phyloP scores from a whole-genome alignment of 2,797 vertebrate species.

The Melanogrammus aeglefinus region DNA sequence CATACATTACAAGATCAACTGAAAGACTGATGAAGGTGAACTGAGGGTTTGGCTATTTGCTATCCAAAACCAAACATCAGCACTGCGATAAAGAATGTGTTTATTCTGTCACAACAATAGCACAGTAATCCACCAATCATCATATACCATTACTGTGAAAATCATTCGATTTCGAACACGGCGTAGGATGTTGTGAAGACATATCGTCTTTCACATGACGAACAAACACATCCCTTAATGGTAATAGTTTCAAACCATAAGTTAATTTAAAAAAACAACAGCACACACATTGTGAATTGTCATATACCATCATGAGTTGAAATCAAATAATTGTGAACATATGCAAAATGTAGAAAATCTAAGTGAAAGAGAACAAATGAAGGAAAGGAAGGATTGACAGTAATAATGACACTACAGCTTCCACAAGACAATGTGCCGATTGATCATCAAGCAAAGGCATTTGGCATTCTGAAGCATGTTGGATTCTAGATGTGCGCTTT shows the following conservation, averaged over 20 bases:
- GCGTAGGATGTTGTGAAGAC: constrained; percentile 35
- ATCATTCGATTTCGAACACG: constrained; percentile 36
- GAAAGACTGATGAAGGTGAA: too few species aligned
- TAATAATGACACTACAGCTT: constrained; percentile 26
- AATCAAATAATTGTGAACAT: constrained; percentile 12
- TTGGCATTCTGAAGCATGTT: constrained; percentile 48
- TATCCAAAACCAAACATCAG: constrained; percentile 14
- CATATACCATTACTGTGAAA: constrained; percentile 41
- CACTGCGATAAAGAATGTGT: constrained; percentile 46
- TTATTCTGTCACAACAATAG: constrained; percentile 68
- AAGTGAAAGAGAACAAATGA: constrained; percentile 18
- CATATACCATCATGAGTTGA: constrained; percentile 21
- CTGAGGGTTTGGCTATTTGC: background rate
- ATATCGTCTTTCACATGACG: constrained; percentile 17
- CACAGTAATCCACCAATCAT: constrained; percentile 53
- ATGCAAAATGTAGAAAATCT: constrained; percentile 38
- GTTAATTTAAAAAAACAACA: background rate
- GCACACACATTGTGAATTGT: constrained; percentile 22
- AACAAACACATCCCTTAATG: constrained; percentile 35
- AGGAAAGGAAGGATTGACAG: background rate
- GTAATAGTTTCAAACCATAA: constrained; percentile 25
- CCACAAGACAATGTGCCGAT: constrained; percentile 49
- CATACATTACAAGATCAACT: too few species aligned
- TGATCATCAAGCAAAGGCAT: constrained; percentile 46
- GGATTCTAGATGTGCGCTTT: constrained; percentile 41